Base-by-base conservation (phyloP, 2,797 vertebrate species). In the Perodicticus potto region DNA sequence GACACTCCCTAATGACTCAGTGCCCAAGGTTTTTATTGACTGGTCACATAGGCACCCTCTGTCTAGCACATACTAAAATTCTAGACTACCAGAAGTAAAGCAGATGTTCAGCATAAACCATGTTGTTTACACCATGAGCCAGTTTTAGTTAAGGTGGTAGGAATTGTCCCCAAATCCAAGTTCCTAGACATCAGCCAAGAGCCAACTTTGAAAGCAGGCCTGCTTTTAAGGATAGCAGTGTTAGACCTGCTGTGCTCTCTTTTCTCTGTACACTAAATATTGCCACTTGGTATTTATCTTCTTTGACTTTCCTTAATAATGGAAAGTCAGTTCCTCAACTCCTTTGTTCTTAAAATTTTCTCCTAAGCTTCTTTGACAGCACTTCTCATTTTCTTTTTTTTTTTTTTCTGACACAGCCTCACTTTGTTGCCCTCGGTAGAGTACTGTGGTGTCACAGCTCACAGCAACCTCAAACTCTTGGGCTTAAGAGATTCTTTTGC, bases 331-430 rank as follows among this genome's bases (percentile, higher is more conserved):
- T 87, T 65, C 16, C 37, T 91, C n/a, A 65, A 3, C 13, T 83
- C n/a, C 32, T 97, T 95, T 86, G 67, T 81, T 93, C 55, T 91
- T 95, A 74, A 91, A 65, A 81, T 91, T 83, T 37, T 92, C 25
- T 96, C 40, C 16, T 89, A 76, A 80, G 53, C 70, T 91, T 85
- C n/a, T 91, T n/a, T 84, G 67, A 74, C 12, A 89, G 13, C 2
- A 40, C 11, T 34, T 85, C 23, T 93, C 22, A 69, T 34, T 82
- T 8, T 78, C 34, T 57, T 14, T 49, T 49, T 49, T 49, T 49
- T 49, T 53, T 53, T 53, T 53, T 53, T 14, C 3, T 53, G 49
- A 53, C 3, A 53, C 11, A 53, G 45, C 49, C 49, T 53, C 49
- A 53, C 3, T 16, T 4, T 53, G 49, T 53, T 16, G 14, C 49